These are phyloP conservation scores for Drosophila punjabiensis DNA, from an alignment of 1,140 invertebrate species.

Conservation along the genomic window DNA sequence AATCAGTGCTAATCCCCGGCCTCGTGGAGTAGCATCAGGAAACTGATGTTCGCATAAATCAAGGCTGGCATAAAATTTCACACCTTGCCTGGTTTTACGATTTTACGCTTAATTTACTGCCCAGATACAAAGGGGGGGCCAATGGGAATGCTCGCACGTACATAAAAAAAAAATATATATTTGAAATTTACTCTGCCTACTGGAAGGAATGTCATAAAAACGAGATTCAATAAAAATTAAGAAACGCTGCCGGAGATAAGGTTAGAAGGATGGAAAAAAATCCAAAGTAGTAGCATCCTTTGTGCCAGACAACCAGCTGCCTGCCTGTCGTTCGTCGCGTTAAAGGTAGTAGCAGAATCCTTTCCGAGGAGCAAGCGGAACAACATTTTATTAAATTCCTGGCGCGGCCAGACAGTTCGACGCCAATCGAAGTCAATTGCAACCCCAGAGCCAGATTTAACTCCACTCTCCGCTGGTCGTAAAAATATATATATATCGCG, in stretches of 20 bases:
- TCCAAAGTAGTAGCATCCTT: slow-evolving; percentile 40
- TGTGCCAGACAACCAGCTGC: slow-evolving; percentile 54
- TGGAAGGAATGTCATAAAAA: slow-evolving; percentile 72
- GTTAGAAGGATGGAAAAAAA: background rate
- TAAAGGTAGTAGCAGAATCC: slow-evolving; percentile 30
- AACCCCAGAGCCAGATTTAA: slow-evolving; percentile 37
- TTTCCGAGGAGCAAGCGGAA: slow-evolving; percentile 16
- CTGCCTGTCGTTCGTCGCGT: slow-evolving; percentile 2
- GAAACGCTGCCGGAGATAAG: slow-evolving; percentile 41
- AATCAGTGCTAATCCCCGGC: slow-evolving; percentile 73
- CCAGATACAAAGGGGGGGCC: slow-evolving; percentile 46
- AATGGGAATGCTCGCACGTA: slow-evolving; percentile 24
- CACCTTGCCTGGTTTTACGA: slow-evolving; percentile 81
- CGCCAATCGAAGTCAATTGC: slow-evolving; percentile 58
- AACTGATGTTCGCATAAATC: slow-evolving; percentile 74
- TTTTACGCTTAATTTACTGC: slow-evolving; percentile 78
- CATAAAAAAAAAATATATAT: slow-evolving; percentile 26
- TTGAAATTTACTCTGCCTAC: slow-evolving; percentile 63
- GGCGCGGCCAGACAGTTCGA: slow-evolving; percentile 55
- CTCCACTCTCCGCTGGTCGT: slow-evolving; percentile 16
- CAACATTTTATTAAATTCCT: slow-evolving; percentile 54
- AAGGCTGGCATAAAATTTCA: slow-evolving; percentile 79
- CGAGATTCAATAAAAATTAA: slow-evolving; percentile 81
- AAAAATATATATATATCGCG: slow-evolving; percentile 28
- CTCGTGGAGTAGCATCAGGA: slow-evolving; percentile 51